These are phyloP conservation scores for Pristionchus exspectatus DNA, from an alignment of 2,888 invertebrate genomes.

Conservation along the genomic window DNA sequence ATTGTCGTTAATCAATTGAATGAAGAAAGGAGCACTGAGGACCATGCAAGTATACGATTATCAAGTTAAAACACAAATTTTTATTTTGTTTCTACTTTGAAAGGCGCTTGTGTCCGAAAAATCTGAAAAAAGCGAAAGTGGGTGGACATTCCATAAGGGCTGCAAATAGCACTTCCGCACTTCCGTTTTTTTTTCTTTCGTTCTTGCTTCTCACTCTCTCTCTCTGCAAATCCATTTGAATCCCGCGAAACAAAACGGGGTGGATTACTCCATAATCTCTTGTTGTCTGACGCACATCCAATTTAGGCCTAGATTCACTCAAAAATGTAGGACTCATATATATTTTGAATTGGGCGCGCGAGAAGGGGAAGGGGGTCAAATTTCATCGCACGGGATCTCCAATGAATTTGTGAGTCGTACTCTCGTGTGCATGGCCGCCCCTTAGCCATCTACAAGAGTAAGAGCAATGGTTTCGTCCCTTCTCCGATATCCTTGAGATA, in stretches of 20 bases:
- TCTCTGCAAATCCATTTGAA: neutral
- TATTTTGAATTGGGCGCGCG: neutral
- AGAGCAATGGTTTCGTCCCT: neutral
- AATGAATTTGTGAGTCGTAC: conserved; percentile 17
- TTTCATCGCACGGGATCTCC: neutral
- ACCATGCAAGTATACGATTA: too few relatives aligned
- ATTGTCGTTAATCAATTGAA: too few relatives aligned
- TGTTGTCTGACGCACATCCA: neutral
- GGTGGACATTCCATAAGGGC: neutral
- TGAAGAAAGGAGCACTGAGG: too few relatives aligned
- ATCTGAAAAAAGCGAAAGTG: neutral
- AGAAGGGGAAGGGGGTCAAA: neutral
- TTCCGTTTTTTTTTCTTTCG: neutral
- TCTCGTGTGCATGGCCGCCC: neutral
- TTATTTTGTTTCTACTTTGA: neutral
- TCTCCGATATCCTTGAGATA: neutral
- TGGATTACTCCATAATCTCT: neutral
- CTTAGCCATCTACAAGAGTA: neutral
- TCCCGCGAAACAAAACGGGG: neutral
- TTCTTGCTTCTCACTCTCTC: neutral
- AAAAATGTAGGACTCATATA: neutral
- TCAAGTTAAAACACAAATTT: too few relatives aligned
- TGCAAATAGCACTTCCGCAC: neutral
- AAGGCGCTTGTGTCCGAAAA: neutral
- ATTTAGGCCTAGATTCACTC: neutral